These are phyloP conservation scores for Epirrhoe tristata DNA, from an alignment of 2,888 invertebrate genomes.

Conservation along the genomic window DNA sequence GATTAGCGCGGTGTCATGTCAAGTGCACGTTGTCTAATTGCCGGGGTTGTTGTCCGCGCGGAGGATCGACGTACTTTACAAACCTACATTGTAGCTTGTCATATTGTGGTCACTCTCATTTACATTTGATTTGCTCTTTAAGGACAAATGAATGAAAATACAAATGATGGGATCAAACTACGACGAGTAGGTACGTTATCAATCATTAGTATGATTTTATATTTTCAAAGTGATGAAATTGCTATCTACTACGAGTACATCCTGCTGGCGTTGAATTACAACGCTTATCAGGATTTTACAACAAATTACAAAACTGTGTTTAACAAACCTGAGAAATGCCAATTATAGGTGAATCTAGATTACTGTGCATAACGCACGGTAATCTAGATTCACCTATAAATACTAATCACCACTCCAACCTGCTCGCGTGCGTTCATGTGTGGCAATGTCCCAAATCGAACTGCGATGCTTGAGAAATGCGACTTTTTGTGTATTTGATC, in stretches of 20 bases:
- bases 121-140: constrained; percentile 3
- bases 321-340: constrained; percentile 32
- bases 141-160: too few relatives aligned
- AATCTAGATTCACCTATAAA: too few relatives aligned
- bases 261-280: constrained; percentile 17
- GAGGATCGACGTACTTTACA: constrained; percentile 12
- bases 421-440: constrained; percentile 27
- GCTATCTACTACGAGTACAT: constrained; percentile 15
- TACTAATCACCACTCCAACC: constrained; percentile 17
- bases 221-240: constrained; percentile 3
- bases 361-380: constrained; percentile 16
- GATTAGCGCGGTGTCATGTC: constrained; percentile 24
- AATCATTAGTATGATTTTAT: background rate
- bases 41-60: constrained; percentile 39
- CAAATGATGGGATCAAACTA: background rate
- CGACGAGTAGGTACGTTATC: background rate
- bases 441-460: constrained; percentile 26
- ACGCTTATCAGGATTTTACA: constrained; percentile 24
- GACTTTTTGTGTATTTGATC: constrained; percentile 3
- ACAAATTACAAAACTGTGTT: constrained; percentile 36
- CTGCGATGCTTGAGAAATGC: constrained; percentile 1
- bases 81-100: background rate
- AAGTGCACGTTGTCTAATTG: constrained; percentile 34
- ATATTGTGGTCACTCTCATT: constrained; percentile 10
- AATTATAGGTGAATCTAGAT: constrained; percentile 35